Evolutionary conservation across 1,140 invertebrate species (phyloP).

Genomic region (Drosophila micromelanica): DNA sequence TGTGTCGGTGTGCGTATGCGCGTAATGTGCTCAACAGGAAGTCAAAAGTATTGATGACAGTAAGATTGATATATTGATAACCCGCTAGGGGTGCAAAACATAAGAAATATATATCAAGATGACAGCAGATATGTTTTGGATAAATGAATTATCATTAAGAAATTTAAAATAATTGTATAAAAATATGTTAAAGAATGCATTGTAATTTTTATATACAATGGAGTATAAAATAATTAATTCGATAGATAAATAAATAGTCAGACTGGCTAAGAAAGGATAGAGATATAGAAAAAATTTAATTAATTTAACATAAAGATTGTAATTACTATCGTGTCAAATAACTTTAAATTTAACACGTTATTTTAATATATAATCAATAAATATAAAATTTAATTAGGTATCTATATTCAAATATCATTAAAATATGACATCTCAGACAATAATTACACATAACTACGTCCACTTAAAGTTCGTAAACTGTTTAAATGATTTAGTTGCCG

Average conservation of each 20-base stretch:
- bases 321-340: too few relatives aligned
- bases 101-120: neutral
- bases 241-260: too few relatives aligned
- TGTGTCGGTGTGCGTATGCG: neutral
- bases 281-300: too few relatives aligned
- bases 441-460: neutral
- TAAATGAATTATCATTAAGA: neutral
- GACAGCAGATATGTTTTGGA: neutral
- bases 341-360: too few relatives aligned
- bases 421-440: too few relatives aligned
- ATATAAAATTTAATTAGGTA: neutral
- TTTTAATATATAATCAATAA: too few relatives aligned
- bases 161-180: too few relatives aligned
- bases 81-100: neutral
- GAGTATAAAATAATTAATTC: too few relatives aligned
- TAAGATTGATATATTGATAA: neutral
- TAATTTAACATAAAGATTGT: too few relatives aligned
- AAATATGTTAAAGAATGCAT: neutral
- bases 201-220: too few relatives aligned
- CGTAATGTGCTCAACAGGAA: neutral
- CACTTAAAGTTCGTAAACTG: neutral
- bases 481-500: neutral
- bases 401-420: too few relatives aligned
- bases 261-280: too few relatives aligned
- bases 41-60: neutral